phyloP scores from a whole-genome alignment of 2,888 invertebrate genomes.

The Reticulitermes lucifugus region DNA sequence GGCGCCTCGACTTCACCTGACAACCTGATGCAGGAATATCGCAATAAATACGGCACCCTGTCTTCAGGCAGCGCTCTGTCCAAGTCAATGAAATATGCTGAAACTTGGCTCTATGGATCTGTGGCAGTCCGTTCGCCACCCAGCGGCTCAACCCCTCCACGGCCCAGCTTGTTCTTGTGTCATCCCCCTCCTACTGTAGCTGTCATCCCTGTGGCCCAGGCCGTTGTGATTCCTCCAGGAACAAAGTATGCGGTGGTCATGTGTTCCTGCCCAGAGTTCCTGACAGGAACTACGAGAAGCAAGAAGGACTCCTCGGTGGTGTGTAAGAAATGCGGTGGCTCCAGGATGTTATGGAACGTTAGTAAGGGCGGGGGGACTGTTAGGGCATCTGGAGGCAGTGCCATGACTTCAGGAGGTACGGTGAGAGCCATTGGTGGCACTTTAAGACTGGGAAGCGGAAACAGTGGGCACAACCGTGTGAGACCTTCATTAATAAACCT shows the following conservation, averaged over 20 bases:
- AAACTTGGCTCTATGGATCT: conserved; percentile 88
- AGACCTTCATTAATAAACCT: conserved; percentile 54
- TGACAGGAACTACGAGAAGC: conserved; percentile 79
- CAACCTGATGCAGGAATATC: conserved; percentile 53
- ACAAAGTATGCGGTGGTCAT: conserved; percentile 32
- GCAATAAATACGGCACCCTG: conserved; percentile 61
- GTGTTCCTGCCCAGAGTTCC: conserved; percentile 80
- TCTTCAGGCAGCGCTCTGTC: conserved; percentile 79
- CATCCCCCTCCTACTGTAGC: conserved; percentile 63
- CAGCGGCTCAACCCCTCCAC: conserved; percentile 62
- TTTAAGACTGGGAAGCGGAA: conserved; percentile 42
- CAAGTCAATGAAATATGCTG: conserved; percentile 87
- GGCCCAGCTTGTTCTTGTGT: conserved; percentile 61
- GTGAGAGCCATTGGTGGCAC: conserved; percentile 56
- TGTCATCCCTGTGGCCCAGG: conserved; percentile 65
- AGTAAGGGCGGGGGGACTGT: conserved; percentile 48
- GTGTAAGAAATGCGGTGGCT: conserved; percentile 88
- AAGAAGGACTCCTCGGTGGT: conserved; percentile 71
- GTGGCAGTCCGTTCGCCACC: conserved; percentile 62
- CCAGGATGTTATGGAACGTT: conserved; percentile 74
- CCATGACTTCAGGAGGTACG: conserved; percentile 50
- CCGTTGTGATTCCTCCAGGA: conserved; percentile 62
- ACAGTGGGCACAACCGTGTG: conserved; percentile 57
- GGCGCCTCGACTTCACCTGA: neutral
- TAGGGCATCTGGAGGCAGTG: conserved; percentile 37